Evolutionary conservation across 2,888 invertebrate genomes (phyloP), one percentile per base, ranked within the genome.

Genomic region (Syrphus vitripennis): DNA sequence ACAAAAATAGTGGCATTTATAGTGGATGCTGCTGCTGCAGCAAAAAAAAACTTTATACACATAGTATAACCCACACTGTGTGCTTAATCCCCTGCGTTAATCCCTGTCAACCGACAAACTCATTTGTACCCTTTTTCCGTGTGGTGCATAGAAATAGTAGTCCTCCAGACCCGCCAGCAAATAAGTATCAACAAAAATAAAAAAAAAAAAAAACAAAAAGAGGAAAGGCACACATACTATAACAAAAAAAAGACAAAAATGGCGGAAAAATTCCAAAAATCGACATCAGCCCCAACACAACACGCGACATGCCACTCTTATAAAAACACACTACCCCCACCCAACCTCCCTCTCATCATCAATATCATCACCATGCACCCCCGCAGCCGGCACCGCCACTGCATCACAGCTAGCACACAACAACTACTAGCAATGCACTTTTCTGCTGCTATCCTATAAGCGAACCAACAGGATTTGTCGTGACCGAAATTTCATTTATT

Each of bases 401-500:
- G 29, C 37, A 59, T 21, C 34, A 21, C 6, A 14, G 14, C 48
- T n/a, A n/a, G n/a, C n/a, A n/a, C n/a, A n/a, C n/a, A n/a, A 55
- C 19, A 37, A 16, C 42, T 40, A 50, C 26, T 26, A 59, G 59
- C 74, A 80, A 67, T 77, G 78, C 69, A 69, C 70, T 75, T 75
- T n/a, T n/a, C n/a, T n/a, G n/a, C n/a, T 65, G 26, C 65, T 65
- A 65, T 65, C 53, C 61, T 59, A 37, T 69, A 70, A 53, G 75
- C 75, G 57, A 80, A 59, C 69, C 70, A 78, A 75, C 83, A 75
- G 78, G 83, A 82, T 78, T 87, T 83, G 83, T 79, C 75, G 87
- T 87, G 87, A 87, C 87, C 87, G 87, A 87, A 87, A 87, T 83
- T 87, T 87, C 87, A 83, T 87, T 87, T 87, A 82, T 87, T 83